A percentile compares a stretch with the other conserved stretches of the same genome.
Conservation (phyloP, 2,113 vertebrate species). For the Scalopus aquaticus region DNA sequence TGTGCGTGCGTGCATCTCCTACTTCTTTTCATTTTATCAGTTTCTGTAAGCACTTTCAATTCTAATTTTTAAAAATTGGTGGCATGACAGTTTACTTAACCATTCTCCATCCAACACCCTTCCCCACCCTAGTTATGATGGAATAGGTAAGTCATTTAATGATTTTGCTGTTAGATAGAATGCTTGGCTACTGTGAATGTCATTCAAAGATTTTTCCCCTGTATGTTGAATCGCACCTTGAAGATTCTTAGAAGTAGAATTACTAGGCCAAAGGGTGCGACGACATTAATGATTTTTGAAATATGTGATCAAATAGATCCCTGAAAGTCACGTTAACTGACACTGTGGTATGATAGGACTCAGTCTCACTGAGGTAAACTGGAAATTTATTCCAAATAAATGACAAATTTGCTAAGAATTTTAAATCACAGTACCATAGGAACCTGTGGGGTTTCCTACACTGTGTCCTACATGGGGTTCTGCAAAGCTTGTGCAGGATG, state of each 20-base stretch:
- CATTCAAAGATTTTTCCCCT: not conserved
- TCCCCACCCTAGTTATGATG: not conserved
- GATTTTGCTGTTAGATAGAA: not conserved
- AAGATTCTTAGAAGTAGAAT: constrained; percentile 57
- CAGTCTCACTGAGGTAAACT: not conserved
- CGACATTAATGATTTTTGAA: constrained; percentile 17
- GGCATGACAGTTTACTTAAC: not conserved
- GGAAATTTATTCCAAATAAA: too few relatives aligned
- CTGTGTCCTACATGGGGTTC: not conserved
- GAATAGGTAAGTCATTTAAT: not conserved
- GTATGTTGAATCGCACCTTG: not conserved
- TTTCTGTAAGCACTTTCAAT: constrained; percentile 28
- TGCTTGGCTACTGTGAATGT: not conserved
- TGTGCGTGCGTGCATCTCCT: not conserved
- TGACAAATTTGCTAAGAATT: not conserved
- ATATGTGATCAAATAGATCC: not conserved
- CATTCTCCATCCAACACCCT: not conserved
- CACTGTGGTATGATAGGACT: not conserved
- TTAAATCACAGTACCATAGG: not conserved
- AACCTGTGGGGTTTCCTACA: not conserved
- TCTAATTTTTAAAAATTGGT: not conserved
- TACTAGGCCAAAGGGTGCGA: constrained; percentile 16
- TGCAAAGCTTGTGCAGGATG: not conserved
- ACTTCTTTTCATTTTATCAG: not conserved
- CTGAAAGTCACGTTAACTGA: not conserved